Conservation (phyloP, 2,797 vertebrate genomes). For the Spinus olivaceus region DNA sequence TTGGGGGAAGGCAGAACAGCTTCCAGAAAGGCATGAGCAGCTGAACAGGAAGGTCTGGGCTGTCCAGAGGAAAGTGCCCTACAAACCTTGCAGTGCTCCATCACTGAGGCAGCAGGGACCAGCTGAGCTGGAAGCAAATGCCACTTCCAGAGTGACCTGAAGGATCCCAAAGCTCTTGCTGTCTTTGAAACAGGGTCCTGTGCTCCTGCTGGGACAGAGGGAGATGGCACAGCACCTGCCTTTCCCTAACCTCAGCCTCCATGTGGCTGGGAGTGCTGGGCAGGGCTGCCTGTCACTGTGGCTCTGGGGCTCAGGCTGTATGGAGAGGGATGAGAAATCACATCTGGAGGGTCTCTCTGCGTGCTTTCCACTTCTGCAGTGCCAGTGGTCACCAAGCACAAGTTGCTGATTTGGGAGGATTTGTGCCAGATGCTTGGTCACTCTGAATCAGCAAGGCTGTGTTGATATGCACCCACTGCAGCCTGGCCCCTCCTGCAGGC, state of each 20-base stretch:
- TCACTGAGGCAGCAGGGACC: background rate
- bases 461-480: background rate
- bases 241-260: background rate
- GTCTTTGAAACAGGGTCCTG: background rate
- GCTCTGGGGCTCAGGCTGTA: background rate
- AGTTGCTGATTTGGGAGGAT: background rate
- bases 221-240: background rate
- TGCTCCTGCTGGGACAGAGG: background rate
- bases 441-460: background rate
- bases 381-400: background rate
- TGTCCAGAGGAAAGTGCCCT: background rate
- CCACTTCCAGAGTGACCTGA: background rate
- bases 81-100: background rate
- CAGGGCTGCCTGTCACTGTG: rapidly evolving
- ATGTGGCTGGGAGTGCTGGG: background rate
- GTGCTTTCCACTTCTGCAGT: background rate
- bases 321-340: background rate
- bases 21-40: background rate
- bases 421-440: background rate
- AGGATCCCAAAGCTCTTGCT: background rate
- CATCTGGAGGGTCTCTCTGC: background rate
- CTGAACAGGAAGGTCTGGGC: background rate
- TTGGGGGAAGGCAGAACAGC: background rate
- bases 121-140: background rate
- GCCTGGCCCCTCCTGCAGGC: background rate